phyloP scores from a whole-genome alignment of 2,797 vertebrate species.

The Phrynocephalus forsythii region DNA sequence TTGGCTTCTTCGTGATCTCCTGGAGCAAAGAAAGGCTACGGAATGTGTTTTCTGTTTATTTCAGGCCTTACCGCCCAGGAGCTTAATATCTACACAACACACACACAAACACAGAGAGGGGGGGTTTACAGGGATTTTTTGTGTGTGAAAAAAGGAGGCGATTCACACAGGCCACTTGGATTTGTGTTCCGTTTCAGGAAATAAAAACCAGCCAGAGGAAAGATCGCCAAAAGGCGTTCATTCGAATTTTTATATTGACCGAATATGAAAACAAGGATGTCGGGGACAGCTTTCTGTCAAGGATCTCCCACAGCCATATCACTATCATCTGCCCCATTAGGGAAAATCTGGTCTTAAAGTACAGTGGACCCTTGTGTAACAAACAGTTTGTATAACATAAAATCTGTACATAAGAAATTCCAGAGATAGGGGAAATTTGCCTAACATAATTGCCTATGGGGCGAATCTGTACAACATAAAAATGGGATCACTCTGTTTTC shows the following conservation, averaged over 20 bases:
- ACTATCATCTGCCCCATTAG: no score
- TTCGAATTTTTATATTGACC: neutral
- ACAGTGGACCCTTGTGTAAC: no score
- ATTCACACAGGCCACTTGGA: neutral
- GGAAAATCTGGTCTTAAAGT: no score
- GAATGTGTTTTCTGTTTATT: slow-evolving; percentile 33
- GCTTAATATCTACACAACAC: neutral
- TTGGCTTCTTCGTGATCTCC: neutral
- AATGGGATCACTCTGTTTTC: no score
- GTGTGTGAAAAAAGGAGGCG: neutral
- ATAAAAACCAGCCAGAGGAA: neutral
- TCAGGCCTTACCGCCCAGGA: neutral
- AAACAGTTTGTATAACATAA: no score
- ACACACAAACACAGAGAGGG: neutral
- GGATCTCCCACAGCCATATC: no score
- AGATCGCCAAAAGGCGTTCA: neutral
- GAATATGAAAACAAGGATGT: neutral
- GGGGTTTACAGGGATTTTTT: neutral
- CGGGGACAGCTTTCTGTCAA: neutral
- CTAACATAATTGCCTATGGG: no score
- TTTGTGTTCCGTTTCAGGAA: neutral
- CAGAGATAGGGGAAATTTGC: no score
- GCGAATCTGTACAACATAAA: no score
- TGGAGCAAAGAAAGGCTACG: neutral
- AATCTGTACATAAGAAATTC: no score